Conservation (phyloP, 2,797 vertebrate species). For the Neoniphon sammara region DNA sequence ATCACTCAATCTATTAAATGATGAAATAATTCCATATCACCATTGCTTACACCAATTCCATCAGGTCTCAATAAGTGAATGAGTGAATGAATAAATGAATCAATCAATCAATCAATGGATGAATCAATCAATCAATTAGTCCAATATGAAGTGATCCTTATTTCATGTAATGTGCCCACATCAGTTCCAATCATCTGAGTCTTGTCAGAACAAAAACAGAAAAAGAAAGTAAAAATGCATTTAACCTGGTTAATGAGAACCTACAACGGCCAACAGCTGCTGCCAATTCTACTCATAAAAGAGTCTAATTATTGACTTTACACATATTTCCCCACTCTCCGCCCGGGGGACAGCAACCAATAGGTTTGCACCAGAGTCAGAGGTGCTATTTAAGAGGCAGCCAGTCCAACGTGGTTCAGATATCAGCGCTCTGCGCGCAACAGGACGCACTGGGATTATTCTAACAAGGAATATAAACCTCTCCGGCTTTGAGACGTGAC, state of each 20-base stretch:
- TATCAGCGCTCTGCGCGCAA: constrained; percentile 59
- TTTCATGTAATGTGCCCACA: background rate
- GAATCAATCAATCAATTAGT: background rate
- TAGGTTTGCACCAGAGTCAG: constrained; percentile 52
- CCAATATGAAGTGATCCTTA: background rate
- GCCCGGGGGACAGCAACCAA: constrained; percentile 74
- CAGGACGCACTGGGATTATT: constrained; percentile 48
- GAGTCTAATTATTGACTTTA: constrained; percentile 68
- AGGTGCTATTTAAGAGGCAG: constrained; percentile 80
- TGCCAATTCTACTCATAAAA: constrained; percentile 35
- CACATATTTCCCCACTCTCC: constrained; percentile 64
- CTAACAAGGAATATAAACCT: constrained; percentile 11
- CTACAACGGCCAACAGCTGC: background rate
- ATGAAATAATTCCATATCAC: too few species aligned
- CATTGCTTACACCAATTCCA: too few species aligned
- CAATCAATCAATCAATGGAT: background rate
- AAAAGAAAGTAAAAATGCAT: background rate
- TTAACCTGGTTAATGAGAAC: background rate
- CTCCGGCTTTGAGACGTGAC: background rate
- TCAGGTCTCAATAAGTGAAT: background rate
- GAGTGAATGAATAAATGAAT: background rate
- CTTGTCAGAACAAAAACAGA: background rate
- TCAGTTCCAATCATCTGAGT: background rate
- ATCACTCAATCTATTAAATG: too few species aligned
- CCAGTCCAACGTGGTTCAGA: constrained; percentile 74